These are phyloP conservation scores for Psilopsiagon aymara DNA, from an alignment of 2,113 vertebrate genomes.

Conservation along the genomic window DNA sequence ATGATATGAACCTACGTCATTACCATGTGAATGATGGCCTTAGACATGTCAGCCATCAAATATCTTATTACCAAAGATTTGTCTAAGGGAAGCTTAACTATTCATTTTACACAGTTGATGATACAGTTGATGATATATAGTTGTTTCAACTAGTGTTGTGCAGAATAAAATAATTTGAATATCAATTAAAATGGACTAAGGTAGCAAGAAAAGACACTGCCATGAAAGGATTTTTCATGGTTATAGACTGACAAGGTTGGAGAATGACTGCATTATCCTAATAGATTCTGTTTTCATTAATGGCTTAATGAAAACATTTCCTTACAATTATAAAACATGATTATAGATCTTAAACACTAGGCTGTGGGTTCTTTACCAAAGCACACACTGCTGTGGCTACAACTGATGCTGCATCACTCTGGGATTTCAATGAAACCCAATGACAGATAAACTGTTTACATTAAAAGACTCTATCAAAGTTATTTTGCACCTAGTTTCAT, in stretches of 20 bases:
- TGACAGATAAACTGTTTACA: constrained; percentile 73
- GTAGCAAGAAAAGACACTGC: background rate
- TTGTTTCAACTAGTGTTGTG: background rate
- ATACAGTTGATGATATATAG: background rate
- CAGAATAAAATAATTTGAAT: background rate
- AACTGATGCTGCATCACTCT: background rate
- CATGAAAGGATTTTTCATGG: constrained; percentile 1
- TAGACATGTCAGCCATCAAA: background rate
- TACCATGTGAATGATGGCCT: background rate
- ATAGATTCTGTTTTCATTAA: constrained; percentile 69
- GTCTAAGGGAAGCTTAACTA: background rate
- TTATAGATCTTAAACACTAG: constrained; percentile 7
- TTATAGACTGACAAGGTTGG: background rate
- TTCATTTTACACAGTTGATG: background rate
- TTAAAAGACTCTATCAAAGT: constrained; percentile 75
- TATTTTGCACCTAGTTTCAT: constrained; percentile 72
- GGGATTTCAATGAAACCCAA: constrained; percentile 60
- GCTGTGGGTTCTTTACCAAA: constrained; percentile 34
- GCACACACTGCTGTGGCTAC: background rate
- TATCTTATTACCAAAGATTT: background rate
- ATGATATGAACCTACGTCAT: background rate
- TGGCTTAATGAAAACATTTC: constrained; percentile 62
- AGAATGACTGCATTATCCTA: constrained; percentile 45
- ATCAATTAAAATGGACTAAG: constrained; percentile 23
- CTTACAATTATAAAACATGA: constrained; percentile 42